Evolutionary conservation across 2,113 vertebrate species (phyloP), one percentile per base, ranked within the genome.

Genomic region (Eulemur rufifrons): DNA sequence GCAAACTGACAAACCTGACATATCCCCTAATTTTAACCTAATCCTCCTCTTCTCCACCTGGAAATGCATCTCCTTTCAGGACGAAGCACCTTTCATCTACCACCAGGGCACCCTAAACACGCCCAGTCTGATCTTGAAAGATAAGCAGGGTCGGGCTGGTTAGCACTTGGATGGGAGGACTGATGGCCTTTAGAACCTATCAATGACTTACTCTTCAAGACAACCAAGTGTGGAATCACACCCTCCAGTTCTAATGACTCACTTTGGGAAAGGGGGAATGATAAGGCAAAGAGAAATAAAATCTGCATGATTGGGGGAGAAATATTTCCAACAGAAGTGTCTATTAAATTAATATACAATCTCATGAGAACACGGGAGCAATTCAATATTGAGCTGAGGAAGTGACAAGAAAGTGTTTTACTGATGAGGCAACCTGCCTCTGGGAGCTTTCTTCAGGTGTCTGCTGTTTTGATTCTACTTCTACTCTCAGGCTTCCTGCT

Each of bases 281-380:
- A 91, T 34, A 77, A 84, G 91, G 34, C 63, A 37, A 52, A 91
- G 64, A 86, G 61, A 85, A 86, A 29, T 63, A 42, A 52, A 78
- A 91, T 84, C 71, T 90, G 29, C 88, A 54, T 78, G 42, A 86
- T 11, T 14, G 0, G 61, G 66, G 20, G 69, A 94, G 77, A 96
- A 96, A 86, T 94, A 64, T 94, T 95, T 96, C 89, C 95, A 89
- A 66, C 32, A 82, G 42, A 92, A 37, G 2, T 93, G 76, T 89
- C 97, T 96, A 69, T 93, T 87, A 74, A 93, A 80, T 94, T 93
- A 92, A 91, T 47, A 86, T 6, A 50, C n/a, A 37, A 21, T 83
- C 91, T 94, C 89, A 54, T 2, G n/a, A 94, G 95, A 92, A 91
- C 52, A 39, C 47, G 11, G 64, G 47, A 92, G 66, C 86, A 52